Percentiles rank a stretch among this genome's conserved stretches.
These are phyloP conservation scores for Carterocephalus palaemon DNA, from an alignment of 2,888 invertebrate genomes.

Conservation along the genomic window DNA sequence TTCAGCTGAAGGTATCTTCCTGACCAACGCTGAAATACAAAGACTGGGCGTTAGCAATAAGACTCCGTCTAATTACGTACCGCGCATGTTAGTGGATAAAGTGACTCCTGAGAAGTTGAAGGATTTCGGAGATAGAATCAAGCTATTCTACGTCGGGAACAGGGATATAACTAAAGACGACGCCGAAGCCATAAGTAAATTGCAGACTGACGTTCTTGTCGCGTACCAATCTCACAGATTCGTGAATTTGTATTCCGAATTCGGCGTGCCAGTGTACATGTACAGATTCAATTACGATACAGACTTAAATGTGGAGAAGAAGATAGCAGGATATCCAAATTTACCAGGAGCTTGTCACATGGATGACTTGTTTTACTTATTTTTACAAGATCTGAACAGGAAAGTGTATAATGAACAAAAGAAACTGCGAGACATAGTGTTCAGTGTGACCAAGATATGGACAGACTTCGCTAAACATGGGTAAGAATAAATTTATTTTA, in stretches of 20 bases:
- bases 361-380: slow-evolving; percentile 70
- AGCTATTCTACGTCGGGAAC: slow-evolving; percentile 37
- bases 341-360: slow-evolving; percentile 64
- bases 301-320: slow-evolving; percentile 53
- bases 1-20: slow-evolving; percentile 39
- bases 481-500: too few species aligned
- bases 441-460: slow-evolving; percentile 63
- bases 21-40: slow-evolving; percentile 29
- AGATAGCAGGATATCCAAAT: slow-evolving; percentile 31
- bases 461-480: slow-evolving; percentile 65
- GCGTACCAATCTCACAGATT: slow-evolving; percentile 36
- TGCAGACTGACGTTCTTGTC: slow-evolving; percentile 36
- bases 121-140: slow-evolving; percentile 36
- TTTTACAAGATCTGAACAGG: slow-evolving; percentile 51
- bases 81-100: slow-evolving; percentile 33
- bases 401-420: slow-evolving; percentile 48
- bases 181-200: slow-evolving; percentile 26
- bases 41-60: slow-evolving; percentile 35
- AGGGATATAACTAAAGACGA: slow-evolving; percentile 33
- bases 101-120: slow-evolving; percentile 28
- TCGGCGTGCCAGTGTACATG: slow-evolving; percentile 42
- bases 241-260: slow-evolving; percentile 30
- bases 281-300: slow-evolving; percentile 53
- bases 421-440: slow-evolving; percentile 46
- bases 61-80: slow-evolving; percentile 35